A percentile compares a stretch with the other conserved stretches of the same genome.
These are phyloP conservation scores for Copsychus sechellarum DNA, from an alignment of 2,113 vertebrate species.

Conservation along the genomic window DNA sequence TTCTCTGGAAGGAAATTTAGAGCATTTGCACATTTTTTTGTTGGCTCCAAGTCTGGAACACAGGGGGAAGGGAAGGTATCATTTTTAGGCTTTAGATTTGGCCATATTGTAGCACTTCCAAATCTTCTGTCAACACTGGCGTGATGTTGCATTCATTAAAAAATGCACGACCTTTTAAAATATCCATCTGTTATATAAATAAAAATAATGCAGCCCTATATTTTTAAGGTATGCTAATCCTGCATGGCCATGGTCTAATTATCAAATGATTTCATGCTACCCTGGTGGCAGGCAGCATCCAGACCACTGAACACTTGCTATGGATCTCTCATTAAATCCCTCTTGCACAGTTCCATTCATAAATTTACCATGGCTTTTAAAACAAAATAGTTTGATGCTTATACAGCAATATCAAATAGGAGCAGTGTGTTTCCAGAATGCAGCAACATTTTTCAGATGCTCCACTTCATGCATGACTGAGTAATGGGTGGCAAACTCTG, in stretches of 20 bases:
- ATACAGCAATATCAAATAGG: slow-evolving; percentile 58
- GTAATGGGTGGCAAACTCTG: background rate
- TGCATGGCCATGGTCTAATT: slow-evolving; percentile 58
- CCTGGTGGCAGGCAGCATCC: slow-evolving; percentile 63
- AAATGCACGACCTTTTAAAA: slow-evolving; percentile 10
- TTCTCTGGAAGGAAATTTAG: slow-evolving; percentile 1
- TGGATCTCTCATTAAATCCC: slow-evolving; percentile 66
- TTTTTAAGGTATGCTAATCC: slow-evolving; percentile 72
- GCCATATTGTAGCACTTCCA: slow-evolving; percentile 35
- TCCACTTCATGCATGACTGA: background rate
- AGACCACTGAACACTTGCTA: slow-evolving; percentile 73
- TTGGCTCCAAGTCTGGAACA: background rate
- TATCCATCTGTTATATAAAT: slow-evolving; percentile 72
- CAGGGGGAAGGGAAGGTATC: background rate
- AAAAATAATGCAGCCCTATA: slow-evolving; percentile 67
- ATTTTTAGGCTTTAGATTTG: slow-evolving; percentile 14
- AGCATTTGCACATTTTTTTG: slow-evolving; percentile 8
- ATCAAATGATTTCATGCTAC: slow-evolving; percentile 75
- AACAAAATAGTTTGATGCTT: slow-evolving; percentile 64
- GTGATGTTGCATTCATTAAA: slow-evolving; percentile 48
- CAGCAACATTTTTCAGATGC: slow-evolving; percentile 33
- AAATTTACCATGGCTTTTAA: slow-evolving; percentile 76
- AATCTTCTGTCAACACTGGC: slow-evolving; percentile 68
- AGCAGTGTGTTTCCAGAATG: slow-evolving; percentile 47
- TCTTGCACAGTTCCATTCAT: slow-evolving; percentile 69